Conservation (phyloP, 2,888 invertebrate species). For the Belgica antarctica region DNA sequence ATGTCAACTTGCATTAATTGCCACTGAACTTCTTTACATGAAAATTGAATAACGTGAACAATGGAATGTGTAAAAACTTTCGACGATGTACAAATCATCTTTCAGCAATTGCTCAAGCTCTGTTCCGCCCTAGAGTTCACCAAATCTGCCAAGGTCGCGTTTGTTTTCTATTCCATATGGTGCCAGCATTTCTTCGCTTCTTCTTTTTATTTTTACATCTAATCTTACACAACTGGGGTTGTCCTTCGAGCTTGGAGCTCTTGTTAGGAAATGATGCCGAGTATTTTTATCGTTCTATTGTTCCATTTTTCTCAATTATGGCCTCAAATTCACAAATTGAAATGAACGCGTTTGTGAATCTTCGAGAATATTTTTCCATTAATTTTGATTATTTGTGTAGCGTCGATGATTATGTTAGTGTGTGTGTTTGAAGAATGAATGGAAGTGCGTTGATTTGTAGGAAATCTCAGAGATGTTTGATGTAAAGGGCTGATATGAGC, state of each 20-base stretch:
- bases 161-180: conserved; percentile 25
- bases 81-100: neutral
- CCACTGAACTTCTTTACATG: neutral
- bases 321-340: neutral
- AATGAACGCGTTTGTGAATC: neutral
- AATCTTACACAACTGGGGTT: neutral
- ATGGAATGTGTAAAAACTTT: neutral
- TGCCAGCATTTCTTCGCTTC: neutral
- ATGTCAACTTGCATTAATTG: conserved; percentile 3
- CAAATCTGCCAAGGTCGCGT: conserved; percentile 12
- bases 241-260: neutral
- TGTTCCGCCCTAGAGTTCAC: conserved; percentile 18
- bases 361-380: neutral
- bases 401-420: neutral
- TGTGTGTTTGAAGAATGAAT: no score
- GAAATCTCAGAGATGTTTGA: no score
- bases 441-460: no score
- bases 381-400: neutral
- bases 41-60: neutral
- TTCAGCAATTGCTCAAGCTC: neutral
- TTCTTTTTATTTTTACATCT: neutral
- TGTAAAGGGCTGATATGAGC: no score
- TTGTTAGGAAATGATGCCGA: no score
- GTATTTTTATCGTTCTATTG: neutral
- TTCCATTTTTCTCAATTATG: neutral